Evolutionary conservation across 2,797 vertebrate genomes (phyloP).

Genomic region (Acropternis orthonyx): DNA sequence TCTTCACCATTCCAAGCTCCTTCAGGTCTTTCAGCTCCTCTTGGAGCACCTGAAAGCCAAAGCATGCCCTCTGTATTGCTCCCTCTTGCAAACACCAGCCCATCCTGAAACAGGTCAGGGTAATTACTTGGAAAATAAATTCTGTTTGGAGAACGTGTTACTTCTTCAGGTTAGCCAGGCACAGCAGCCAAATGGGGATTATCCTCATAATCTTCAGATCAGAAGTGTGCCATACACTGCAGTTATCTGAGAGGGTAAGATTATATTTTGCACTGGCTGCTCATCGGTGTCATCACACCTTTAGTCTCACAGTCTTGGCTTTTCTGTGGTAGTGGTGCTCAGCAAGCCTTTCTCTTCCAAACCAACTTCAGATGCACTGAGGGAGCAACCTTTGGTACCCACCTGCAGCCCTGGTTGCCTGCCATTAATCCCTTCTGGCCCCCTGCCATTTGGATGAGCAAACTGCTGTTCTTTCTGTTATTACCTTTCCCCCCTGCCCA

Average conservation of each 20-base stretch:
- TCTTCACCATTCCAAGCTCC: not conserved
- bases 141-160: not conserved
- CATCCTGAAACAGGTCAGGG: not conserved
- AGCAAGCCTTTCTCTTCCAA: not conserved
- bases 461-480: not conserved
- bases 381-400: not conserved
- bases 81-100: not conserved
- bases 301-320: not conserved
- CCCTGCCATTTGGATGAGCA: not conserved
- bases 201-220: not conserved
- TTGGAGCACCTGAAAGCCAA: not conserved
- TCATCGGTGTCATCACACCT: accelerated
- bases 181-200: not conserved
- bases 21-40: not conserved
- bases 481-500: too few species aligned
- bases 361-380: not conserved
- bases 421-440: not conserved
- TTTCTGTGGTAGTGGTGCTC: not conserved
- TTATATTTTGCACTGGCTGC: not conserved
- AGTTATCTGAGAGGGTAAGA: not conserved
- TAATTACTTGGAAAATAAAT: not conserved
- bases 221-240: not conserved
- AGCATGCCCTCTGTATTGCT: not conserved
- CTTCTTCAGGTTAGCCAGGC: not conserved
- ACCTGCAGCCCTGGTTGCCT: not conserved